A percentile compares a stretch with the other conserved stretches of the same genome.
phyloP scores from a whole-genome alignment of 2,888 invertebrate genomes.

The Tiliacea aurago region DNA sequence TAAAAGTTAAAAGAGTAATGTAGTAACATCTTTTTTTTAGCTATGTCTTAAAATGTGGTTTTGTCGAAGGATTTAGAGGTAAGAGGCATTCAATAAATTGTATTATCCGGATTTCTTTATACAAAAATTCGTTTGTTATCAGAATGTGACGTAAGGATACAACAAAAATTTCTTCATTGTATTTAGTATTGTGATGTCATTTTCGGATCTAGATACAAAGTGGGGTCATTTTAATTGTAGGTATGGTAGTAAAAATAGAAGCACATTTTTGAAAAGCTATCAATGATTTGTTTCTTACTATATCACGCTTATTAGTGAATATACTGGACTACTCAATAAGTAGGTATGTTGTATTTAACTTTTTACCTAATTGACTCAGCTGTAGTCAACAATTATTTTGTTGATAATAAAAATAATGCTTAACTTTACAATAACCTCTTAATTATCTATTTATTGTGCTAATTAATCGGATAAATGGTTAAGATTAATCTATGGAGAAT shows the following conservation, averaged over 20 bases:
- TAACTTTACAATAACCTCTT: neutral
- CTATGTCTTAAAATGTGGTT: neutral
- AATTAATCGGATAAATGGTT: conserved; percentile 8
- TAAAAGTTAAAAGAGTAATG: neutral
- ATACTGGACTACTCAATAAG: conserved; percentile 8
- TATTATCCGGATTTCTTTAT: neutral
- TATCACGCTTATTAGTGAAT: conserved; percentile 16
- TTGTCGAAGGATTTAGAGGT: neutral
- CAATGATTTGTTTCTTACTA: conserved; percentile 23
- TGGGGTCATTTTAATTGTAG: conserved; percentile 2
- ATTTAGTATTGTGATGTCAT: conserved; percentile 12
- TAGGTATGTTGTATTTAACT: conserved; percentile 8
- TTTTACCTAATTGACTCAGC: conserved; percentile 30
- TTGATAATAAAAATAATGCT: conserved; percentile 4
- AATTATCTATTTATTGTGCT: conserved; percentile 12
- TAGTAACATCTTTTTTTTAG: neutral
- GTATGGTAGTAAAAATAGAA: conserved; percentile 7
- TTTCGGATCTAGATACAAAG: conserved; percentile 7
- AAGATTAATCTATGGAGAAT: neutral
- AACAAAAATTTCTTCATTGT: conserved; percentile 15
- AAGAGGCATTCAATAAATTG: neutral
- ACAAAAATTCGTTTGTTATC: conserved; percentile 4
- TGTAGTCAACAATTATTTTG: conserved; percentile 13
- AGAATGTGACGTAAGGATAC: conserved; percentile 7
- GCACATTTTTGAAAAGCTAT: conserved; percentile 24